Evolutionary conservation across 1,140 invertebrate genomes (phyloP), one percentile per base, ranked within the genome.

Genomic region (Drosophila rhopaloa): DNA sequence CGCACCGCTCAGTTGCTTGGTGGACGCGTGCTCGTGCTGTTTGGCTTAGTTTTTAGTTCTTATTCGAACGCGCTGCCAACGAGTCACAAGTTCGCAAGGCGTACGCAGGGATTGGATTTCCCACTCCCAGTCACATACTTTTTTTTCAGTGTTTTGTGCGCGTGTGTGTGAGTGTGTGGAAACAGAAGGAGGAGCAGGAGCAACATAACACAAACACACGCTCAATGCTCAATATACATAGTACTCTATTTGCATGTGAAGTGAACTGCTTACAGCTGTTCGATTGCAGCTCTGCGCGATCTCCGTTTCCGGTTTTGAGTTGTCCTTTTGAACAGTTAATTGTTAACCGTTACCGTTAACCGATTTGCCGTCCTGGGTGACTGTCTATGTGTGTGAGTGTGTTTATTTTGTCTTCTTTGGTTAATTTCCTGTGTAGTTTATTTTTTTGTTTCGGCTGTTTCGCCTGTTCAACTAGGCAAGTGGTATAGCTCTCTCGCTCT

Each of bases 141-240:
- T 86, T 86, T 86, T 86, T 86, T 84, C 68, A 86, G 82, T 85
- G 82, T 68, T 66, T 61, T 24, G 82, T 85, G 82, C 68, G 56
- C 59, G 71, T 68, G 62, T 80, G 65, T 77, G 46, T 35, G 32
- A 55, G 41, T 32, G 29, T 29, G 48, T 63, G 74, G 27, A 48
- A 76, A 77, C 38, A 63, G 46, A n/a, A 58, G 72, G 40, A 59
- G 43, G 38, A 67, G 27, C 9, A 29, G 13, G 27, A 50, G 13
- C 13, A 61, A 81, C 55, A 81, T 48, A 86, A 55, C 74, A 78
- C 78, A 67, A 84, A 50, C 56, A 58, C 72, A 60, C 37, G 27
- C 53, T 43, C 44, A 59, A 51, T 51, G 11, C 44, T 24, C 44
- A 51, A 5, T 51, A 76, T 19, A 43, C 44, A 54, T 48, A 51